These are phyloP conservation scores for Camponotus fellah DNA, from an alignment of 2,888 invertebrate species.

Conservation along the genomic window DNA sequence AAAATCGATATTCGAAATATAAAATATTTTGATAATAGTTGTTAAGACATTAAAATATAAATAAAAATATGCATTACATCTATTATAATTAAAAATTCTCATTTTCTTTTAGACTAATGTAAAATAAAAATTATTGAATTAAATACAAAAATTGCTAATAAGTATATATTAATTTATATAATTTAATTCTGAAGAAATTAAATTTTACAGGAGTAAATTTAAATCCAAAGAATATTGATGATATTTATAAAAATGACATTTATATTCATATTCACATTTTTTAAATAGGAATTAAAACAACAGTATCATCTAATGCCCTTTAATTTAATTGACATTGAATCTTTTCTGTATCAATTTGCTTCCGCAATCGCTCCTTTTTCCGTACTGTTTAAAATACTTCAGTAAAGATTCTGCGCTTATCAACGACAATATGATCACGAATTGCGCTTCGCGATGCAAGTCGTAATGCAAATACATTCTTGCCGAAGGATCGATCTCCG, in stretches of 20 bases:
- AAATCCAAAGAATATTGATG: conserved; percentile 14
- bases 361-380: neutral
- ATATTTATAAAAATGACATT: neutral
- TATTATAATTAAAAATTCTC: neutral
- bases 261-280: conserved; percentile 17
- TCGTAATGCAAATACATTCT: conserved; percentile 43
- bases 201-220: neutral
- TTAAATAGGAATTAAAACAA: neutral
- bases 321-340: conserved; percentile 19
- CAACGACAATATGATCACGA: conserved; percentile 26
- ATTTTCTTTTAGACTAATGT: neutral
- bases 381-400: neutral
- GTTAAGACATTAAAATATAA: neutral
- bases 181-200: neutral
- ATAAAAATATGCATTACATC: neutral
- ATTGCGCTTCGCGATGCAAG: conserved; percentile 5
- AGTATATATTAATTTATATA: neutral
- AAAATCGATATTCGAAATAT: neutral
- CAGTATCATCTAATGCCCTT: conserved; percentile 2
- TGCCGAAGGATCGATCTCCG: conserved; percentile 43
- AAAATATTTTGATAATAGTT: neutral
- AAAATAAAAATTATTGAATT: neutral
- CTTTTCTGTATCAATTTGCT: conserved; percentile 29
- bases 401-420: conserved; percentile 40
- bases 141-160: neutral